phyloP scores from a whole-genome alignment of 2,888 invertebrate genomes.

The Parapristionchus giblindavisi region DNA sequence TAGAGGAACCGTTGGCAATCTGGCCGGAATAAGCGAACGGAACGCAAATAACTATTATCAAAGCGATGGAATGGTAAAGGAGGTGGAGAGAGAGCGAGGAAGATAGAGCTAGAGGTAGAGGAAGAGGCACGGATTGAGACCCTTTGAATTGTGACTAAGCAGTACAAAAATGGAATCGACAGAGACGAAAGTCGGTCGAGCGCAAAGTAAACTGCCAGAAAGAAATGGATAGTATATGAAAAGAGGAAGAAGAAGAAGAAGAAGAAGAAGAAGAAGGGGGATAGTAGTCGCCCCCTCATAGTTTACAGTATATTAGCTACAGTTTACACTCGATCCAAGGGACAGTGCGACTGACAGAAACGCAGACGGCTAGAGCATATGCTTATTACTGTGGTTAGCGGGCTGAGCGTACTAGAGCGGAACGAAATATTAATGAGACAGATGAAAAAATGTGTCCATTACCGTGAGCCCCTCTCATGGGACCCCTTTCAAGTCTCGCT shows the following conservation, averaged over 20 bases:
- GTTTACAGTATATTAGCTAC: slow-evolving; percentile 30
- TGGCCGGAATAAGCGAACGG: no score
- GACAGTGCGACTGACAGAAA: not conserved
- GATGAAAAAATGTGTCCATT: not conserved
- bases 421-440: not conserved
- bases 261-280: not conserved
- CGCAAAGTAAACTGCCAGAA: no score
- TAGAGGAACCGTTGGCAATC: no score
- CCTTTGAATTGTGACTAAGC: no score
- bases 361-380: not conserved
- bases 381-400: not conserved
- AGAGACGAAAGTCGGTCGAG: no score
- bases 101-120: no score
- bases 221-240: not conserved
- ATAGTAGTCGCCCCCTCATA: no score
- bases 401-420: not conserved
- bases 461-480: not conserved
- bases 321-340: slow-evolving; percentile 4
- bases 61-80: no score
- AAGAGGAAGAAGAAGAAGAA: not conserved
- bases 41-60: no score
- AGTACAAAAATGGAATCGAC: no score
- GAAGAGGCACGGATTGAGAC: no score
- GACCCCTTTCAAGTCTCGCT: not conserved
- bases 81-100: no score